Evolutionary conservation across 1,140 invertebrate species (phyloP).

Genomic region (Drosophila orena): DNA sequence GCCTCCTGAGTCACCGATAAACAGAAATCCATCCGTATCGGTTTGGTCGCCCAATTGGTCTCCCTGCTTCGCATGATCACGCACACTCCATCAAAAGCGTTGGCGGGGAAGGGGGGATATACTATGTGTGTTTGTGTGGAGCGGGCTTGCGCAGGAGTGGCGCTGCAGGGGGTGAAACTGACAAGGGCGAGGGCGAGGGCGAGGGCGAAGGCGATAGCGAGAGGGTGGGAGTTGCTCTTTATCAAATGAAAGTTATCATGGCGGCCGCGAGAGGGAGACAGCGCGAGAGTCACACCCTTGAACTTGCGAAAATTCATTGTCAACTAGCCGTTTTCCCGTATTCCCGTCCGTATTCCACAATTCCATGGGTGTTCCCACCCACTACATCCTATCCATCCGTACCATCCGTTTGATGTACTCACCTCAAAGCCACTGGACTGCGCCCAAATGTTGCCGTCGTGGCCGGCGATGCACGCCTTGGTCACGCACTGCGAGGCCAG

Average conservation of each 20-base stretch:
- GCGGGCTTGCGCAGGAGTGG: slow-evolving; percentile 23
- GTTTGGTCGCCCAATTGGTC: neutral
- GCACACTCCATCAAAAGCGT: neutral
- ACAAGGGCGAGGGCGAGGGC: too few relatives aligned
- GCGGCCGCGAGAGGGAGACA: slow-evolving; percentile 49
- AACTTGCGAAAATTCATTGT: slow-evolving; percentile 77
- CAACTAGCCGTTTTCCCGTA: slow-evolving; percentile 32
- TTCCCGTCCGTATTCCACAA: slow-evolving; percentile 1
- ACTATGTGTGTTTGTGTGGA: too few relatives aligned
- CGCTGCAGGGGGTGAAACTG: slow-evolving; percentile 30
- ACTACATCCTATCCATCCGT: neutral
- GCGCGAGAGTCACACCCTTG: slow-evolving; percentile 81
- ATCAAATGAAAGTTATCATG: slow-evolving; percentile 73
- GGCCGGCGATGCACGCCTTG: slow-evolving; percentile 96
- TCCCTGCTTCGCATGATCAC: slow-evolving; percentile 14
- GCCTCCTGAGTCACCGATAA: slow-evolving; percentile 52
- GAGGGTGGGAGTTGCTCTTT: slow-evolving; percentile 49
- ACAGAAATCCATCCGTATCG: too few relatives aligned
- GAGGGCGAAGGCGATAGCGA: neutral
- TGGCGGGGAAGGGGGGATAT: neutral
- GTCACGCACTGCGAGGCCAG: slow-evolving; percentile 96
- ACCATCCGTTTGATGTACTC: slow-evolving; percentile 85
- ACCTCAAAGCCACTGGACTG: slow-evolving; percentile 97
- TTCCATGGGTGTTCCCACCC: too few relatives aligned
- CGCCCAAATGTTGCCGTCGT: slow-evolving; percentile 97